These are phyloP conservation scores for Colistium nudipinnis DNA, from an alignment of 2,113 vertebrate genomes.

Conservation along the genomic window DNA sequence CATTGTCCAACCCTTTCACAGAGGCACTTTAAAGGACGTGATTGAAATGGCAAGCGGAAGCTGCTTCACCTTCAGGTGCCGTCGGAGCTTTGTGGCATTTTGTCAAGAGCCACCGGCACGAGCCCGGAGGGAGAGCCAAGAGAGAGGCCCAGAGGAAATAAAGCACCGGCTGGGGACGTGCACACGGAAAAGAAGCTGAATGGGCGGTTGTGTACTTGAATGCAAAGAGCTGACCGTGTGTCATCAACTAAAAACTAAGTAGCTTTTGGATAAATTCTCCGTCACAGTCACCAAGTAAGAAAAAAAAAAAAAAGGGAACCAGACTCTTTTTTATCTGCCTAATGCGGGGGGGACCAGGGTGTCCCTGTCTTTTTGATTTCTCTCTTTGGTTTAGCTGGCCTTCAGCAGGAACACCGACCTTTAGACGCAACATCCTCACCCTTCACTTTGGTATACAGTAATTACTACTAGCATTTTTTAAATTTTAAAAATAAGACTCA, in stretches of 20 bases:
- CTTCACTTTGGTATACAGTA: neutral
- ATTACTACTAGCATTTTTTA: constrained; percentile 15
- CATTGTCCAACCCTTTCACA: constrained; percentile 24
- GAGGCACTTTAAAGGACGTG: constrained; percentile 41
- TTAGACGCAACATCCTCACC: constrained; percentile 7
- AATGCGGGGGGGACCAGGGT: constrained; percentile 29
- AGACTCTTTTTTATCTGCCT: constrained; percentile 37
- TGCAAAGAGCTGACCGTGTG: constrained; percentile 28
- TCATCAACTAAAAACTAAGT: constrained; percentile 34
- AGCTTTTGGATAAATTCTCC: constrained; percentile 44
- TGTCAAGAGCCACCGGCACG: constrained; percentile 50
- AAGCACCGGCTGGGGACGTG: constrained; percentile 17
- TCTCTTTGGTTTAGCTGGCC: constrained; percentile 37
- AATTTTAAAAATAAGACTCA: neutral
- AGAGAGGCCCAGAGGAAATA: constrained; percentile 29
- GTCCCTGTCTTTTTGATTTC: constrained; percentile 34
- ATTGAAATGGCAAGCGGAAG: constrained; percentile 46
- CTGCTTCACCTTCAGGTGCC: constrained; percentile 38
- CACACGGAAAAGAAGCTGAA: constrained; percentile 25
- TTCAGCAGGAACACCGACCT: constrained; percentile 23
- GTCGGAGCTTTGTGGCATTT: constrained; percentile 47
- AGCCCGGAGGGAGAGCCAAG: constrained; percentile 43
- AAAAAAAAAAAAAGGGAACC: constrained; percentile 21
- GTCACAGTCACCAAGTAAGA: constrained; percentile 21
- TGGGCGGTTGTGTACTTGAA: constrained; percentile 37